Conservation (phyloP, 1,140 invertebrate genomes). For the Varroa destructor region DNA sequence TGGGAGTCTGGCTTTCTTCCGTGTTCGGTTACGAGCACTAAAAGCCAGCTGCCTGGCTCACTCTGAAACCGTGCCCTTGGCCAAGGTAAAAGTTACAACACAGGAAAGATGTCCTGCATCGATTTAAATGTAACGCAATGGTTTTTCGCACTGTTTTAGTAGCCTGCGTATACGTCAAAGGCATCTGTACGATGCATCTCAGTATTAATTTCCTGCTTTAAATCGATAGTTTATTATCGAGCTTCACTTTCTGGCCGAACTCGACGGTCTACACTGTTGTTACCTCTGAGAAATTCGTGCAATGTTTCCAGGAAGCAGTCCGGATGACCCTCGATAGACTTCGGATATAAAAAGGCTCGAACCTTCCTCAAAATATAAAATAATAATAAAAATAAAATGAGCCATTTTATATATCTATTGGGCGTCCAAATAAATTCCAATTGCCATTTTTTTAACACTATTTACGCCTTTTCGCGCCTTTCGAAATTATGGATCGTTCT, state of each 20-base stretch:
- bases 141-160: slow-evolving; percentile 29
- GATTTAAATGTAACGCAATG: not conserved
- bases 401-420: too few species aligned
- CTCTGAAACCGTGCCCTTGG: slow-evolving; percentile 10
- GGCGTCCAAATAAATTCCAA: too few species aligned
- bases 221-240: slow-evolving; percentile 29
- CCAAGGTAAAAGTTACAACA: not conserved
- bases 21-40: slow-evolving; percentile 5
- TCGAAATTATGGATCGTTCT: too few species aligned
- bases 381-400: too few species aligned
- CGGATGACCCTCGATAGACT: too few species aligned
- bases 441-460: too few species aligned
- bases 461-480: too few species aligned
- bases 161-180: slow-evolving; percentile 43
- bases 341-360: too few species aligned
- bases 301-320: too few species aligned
- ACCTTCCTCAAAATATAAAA: too few species aligned
- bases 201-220: not conserved
- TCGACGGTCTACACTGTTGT: slow-evolving; percentile 33
- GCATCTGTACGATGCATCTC: slow-evolving; percentile 1
- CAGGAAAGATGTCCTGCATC: not conserved
- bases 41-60: slow-evolving; percentile 23
- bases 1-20: not conserved
- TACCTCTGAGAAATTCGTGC: too few species aligned
- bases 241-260: not conserved